Evolutionary conservation across 2,888 invertebrate species (phyloP), one percentile per base, ranked within the genome.

Genomic region (Dorcus hopei): DNA sequence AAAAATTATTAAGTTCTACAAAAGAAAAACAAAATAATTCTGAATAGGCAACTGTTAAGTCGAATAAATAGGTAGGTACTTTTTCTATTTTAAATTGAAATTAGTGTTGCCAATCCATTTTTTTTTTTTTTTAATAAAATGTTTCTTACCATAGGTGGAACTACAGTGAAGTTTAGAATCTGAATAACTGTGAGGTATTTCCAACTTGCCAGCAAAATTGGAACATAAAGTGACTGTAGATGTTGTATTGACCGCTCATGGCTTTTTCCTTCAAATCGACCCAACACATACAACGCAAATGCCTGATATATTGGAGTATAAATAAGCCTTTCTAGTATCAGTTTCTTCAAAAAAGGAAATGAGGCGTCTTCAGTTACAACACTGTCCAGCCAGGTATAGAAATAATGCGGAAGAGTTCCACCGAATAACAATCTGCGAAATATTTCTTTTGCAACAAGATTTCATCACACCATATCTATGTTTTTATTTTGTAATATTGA

Each of bases 321-420:
- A 11, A 90, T 72, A 9, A 90, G 72, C 71, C 92, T 81, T 74
- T 93, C 92, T 61, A 90, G 80, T 23, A 91, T 61, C 59, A 93
- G 80, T 69, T 87, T 85, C 70, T 85, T 85, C 7, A 84, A 80
- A 19, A 83, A 72, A 9, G 70, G 71, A 63, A 76, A 72, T 7
- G 75, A 71, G 1, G 77, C 76, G 57, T 85, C 83, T 61, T 84
- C 82, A 0, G 86, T 82, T 57, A 89, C 83, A 38, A 85, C 65
- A 52, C 79, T 78, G 64, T 89, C 89, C 48, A 89, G 71, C 39
- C 83, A 79, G 62, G 81, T 80, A 71, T 90, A 91, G 75, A 92
- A 91, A 71, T 85, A 90, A 76, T 92, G 91, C 0, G 92, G 91
- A 3, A 91, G 79, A 2, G 88, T 83, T 33, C 92, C 92, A 54